Evolutionary conservation across 2,888 invertebrate species (phyloP), one percentile per base, ranked within the genome.

Genomic region (Mythimna vitellina): DNA sequence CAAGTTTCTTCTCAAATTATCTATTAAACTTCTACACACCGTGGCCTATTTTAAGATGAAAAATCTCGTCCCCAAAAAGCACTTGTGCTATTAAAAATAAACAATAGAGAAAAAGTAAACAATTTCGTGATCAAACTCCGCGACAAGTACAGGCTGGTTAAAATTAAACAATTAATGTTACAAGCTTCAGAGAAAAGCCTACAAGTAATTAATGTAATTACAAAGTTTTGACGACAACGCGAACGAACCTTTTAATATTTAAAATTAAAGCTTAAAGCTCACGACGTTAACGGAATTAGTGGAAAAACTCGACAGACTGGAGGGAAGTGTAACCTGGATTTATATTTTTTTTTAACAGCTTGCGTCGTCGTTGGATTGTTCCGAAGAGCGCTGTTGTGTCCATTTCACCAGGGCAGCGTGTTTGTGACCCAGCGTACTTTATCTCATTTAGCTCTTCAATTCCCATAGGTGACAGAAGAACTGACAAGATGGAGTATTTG

Each of bases 141-240:
- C 42, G 65, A 53, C 57, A 76, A 66, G 57, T 22, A 68, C 58
- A 65, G 51, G 38, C 62, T 49, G 57, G 29, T 49, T 61, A 60
- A 68, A 72, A 65, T 76, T 76, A 65, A 56, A 73, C 67, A 60
- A 72, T 76, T 61, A 70, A 67, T 61, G 61, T 66, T 66, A 51
- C 81, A 61, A 70, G 65, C 61, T 78, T 68, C 32, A 62, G 62
- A 66, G 65, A 74, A 74, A 71, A 51, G 67, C 70, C 60, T 73
- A 83, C 62, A 70, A 81, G 70, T 61, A 80, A 80, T 83, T 80
- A 80, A 80, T 62, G 74, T 74, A 70, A 85, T 83, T 74, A 85
- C 65, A 81, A 83, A 86, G 71, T 86, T 83, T 71, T 63, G 70
- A 70, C 65, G 66, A 42, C 54, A 29, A 68, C 61, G 65, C 69